Base-by-base conservation (phyloP, 2,113 vertebrate genomes). In the Brachyhypopomus gauderio region DNA sequence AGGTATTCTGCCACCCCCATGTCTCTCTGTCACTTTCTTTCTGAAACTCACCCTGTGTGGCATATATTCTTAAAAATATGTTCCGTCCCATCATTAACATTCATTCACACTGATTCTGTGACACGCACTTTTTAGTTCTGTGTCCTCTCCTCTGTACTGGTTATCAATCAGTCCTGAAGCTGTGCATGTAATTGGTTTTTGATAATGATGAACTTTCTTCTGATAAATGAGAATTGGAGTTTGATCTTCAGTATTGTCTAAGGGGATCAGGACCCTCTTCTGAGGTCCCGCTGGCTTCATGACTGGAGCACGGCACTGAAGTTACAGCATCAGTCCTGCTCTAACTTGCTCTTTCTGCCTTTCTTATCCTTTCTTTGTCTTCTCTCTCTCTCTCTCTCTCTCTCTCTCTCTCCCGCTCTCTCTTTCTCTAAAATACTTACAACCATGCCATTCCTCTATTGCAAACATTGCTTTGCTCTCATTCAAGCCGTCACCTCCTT, bases 1-100 rank as follows among this genome's bases (percentile, higher is more conserved):
- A 93, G 93, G 93, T 94, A 94, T 89, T 90, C 60, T 67, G 45
- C 6, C 36, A 45, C 41, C 56, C 14, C 19, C 71, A 52, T 45
- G 11, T 45, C n/a, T 22, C 17, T 74, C 60, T 41, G 30, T 34
- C n/a, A 11, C 20, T 30, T 52, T 64, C 20, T 22, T 12, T 0
- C 45, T 52, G 27, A 30, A 30, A 71, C 27, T 79, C 34, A n/a
- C 79, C 94, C 94, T 92, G 91, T 0, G 93, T 93, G 9, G 93
- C 14, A 22, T 45, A 63, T 62, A 36, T 66, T 48, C 38, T 34
- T 56, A 48, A 77, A 67, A 30, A 30, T 30, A 30, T 30, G 71
- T 48, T 27, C 72, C 76, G 58, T 36, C 19, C 27, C 30, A 8
- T n/a, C 36, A 19, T 80, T 72, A 23, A 27, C n/a, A n/a, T 8